Evolutionary conservation across 2,113 vertebrate species (phyloP), one percentile per base, ranked within the genome.

Genomic region (Donacobius atricapilla): DNA sequence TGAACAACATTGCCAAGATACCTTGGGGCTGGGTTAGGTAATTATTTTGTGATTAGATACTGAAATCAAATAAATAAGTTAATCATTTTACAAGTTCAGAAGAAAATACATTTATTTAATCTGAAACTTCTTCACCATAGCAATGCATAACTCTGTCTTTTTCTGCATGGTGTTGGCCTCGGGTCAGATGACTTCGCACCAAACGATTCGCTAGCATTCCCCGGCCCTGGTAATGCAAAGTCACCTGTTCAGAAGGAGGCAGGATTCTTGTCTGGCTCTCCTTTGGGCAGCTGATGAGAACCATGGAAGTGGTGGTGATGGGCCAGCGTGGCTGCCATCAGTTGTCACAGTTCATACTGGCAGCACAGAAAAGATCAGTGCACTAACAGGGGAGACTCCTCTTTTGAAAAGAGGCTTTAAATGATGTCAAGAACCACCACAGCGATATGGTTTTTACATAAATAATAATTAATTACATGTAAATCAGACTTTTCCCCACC

Each of bases 391-490:
- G 77, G 80, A 89, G 83, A 95, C 88, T 95, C 58, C 64, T 96
- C 86, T 91, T 92, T 94, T 95, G 77, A 93, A 95, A 92, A 85
- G 82, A 80, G 86, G 92, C 89, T 97, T 96, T 81, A 90, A 95
- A 91, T 91, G 94, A 87, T 95, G 89, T 96, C 82, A 86, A 87
- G 81, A 93, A 96, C 93, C 77, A 93, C 86, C 77, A 73, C 82
- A 89, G 83, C 19, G 70, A 96, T 96, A 94, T 87, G 93, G 30
- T 96, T 96, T 97, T 97, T 97, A 96, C 92, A 97, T 92, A 97
- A 96, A 95, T 95, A 96, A 95, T 96, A 94, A 95, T 96, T 95
- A 96, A 94, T 96, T 89, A 92, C 94, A 97, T 96, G 93, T 93
- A 96, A 94, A 96, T 95, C 93, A 93, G 96, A 19, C 70, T 93